These are phyloP conservation scores for Camelus dromedarius DNA, from an alignment of 2,113 vertebrate species.

Conservation along the genomic window DNA sequence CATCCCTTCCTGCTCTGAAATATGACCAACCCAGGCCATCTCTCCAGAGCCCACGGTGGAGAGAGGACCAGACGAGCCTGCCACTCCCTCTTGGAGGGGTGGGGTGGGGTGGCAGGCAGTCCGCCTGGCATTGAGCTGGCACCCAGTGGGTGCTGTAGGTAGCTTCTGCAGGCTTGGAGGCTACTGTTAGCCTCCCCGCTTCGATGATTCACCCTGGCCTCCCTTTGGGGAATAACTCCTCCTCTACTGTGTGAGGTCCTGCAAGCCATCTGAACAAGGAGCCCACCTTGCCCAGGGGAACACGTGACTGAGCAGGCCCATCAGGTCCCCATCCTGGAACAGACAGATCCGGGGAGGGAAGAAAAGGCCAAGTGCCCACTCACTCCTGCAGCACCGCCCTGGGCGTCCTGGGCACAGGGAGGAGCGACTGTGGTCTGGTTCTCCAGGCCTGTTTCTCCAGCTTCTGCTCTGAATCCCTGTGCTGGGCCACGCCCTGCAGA, in stretches of 20 bases:
- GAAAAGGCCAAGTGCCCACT: background rate
- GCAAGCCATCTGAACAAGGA: background rate
- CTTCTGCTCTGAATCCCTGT: too few relatives aligned
- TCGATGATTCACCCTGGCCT: too few relatives aligned
- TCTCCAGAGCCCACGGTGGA: background rate
- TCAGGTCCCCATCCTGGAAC: too few relatives aligned
- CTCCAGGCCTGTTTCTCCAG: background rate
- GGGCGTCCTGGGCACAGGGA: rapidly evolving
- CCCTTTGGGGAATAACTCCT: background rate
- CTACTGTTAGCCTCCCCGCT: background rate
- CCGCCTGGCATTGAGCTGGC: rapidly evolving
- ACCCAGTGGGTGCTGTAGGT: background rate
- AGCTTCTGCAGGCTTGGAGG: background rate
- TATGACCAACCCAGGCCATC: background rate
- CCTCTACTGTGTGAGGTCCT: too few relatives aligned
- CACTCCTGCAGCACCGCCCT: rapidly evolving
- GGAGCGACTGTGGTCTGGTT: background rate
- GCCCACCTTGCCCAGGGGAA: background rate
- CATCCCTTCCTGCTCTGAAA: background rate
- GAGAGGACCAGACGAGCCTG: rapidly evolving
- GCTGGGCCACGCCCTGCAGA: rapidly evolving
- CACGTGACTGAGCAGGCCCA: background rate
- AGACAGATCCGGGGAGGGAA: background rate
- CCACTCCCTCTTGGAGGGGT: background rate
- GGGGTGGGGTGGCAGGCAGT: too few relatives aligned